Evolutionary conservation across 2,113 vertebrate genomes (phyloP).

Genomic region (Vulpes ferrilata): DNA sequence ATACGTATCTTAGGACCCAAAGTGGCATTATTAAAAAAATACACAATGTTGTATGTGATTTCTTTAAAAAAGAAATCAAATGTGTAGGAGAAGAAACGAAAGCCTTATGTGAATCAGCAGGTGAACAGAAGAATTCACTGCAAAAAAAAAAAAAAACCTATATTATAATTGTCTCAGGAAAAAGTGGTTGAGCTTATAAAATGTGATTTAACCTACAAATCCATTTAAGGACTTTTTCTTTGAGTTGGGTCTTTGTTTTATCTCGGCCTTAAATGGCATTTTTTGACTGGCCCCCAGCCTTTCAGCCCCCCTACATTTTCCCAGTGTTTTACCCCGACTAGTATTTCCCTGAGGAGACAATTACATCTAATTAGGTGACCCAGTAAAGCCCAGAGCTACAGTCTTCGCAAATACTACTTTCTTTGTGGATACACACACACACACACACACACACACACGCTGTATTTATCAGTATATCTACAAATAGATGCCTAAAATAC

Average conservation of each 20-base stretch:
- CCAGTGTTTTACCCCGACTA: not conserved
- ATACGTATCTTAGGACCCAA: not conserved
- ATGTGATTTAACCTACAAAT: not conserved
- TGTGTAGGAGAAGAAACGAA: conserved; percentile 26
- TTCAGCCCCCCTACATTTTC: not conserved
- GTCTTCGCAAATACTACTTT: not conserved
- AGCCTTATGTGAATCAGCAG: not conserved
- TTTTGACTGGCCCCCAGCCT: not conserved
- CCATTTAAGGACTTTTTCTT: not conserved
- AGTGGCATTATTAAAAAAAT: not conserved
- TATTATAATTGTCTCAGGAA: not conserved
- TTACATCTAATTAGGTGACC: not conserved
- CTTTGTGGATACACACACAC: not conserved
- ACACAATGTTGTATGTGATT: not conserved
- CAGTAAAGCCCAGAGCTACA: not conserved
- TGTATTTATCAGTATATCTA: not conserved
- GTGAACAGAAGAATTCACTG: not conserved
- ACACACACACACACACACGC: not conserved
- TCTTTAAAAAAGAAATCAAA: not conserved
- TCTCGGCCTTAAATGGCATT: not conserved
- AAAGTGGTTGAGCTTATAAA: conserved; percentile 7
- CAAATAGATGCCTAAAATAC: not conserved
- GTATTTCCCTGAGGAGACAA: not conserved
- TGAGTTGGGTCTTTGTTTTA: not conserved
- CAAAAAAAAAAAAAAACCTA: not conserved